Evolutionary conservation across 1,140 invertebrate genomes (phyloP), one percentile per base, ranked within the genome.

Genomic region (Lordiphosa mommai): DNA sequence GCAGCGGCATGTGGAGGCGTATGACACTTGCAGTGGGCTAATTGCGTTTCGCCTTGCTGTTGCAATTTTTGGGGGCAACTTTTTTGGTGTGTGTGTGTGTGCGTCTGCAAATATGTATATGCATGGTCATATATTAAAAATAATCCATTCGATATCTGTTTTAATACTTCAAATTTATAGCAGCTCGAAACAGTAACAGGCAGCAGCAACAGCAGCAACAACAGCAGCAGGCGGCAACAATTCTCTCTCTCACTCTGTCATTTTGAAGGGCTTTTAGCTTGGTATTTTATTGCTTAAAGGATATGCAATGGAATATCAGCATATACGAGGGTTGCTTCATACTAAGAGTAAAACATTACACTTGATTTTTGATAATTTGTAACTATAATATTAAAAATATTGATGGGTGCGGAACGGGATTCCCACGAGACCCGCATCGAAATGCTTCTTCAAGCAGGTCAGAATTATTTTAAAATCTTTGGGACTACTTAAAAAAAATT

Each of bases 131-230:
- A 80, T 80, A 74, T 80, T 80, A 67, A 74, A 71, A 80, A 80
- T 80, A 80, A 80, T 80, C 71, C 76, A 80, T 82, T 82, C 76
- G 66, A 80, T 82, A 80, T 74, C 58, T 82, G 66, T 80, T 74
- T 80, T 80, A 80, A 82, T 80, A 80, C 76, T 73, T 72, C 52
- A 80, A 80, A 80, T 80, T 80, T 80, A 80, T 80, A 70, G 65
- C 74, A 74, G 61, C 36, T 43, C 60, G 56, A 43, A 65, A 58
- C 46, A 58, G 40, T 12, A 71, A 47, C 49, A 50, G 12, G 44
- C 33, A 48, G 37, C 38, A 48, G 30, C 33, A 61, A 12, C 37
- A 72, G 9, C 51, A 17, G 41, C 44, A 66, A 52, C 49, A 46
- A 17, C 40, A 53, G 38, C 36, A 49, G 36, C 50, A 49, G 23